phyloP scores from a whole-genome alignment of 2,888 invertebrate species.

The Acanthosepion pharaonis region DNA sequence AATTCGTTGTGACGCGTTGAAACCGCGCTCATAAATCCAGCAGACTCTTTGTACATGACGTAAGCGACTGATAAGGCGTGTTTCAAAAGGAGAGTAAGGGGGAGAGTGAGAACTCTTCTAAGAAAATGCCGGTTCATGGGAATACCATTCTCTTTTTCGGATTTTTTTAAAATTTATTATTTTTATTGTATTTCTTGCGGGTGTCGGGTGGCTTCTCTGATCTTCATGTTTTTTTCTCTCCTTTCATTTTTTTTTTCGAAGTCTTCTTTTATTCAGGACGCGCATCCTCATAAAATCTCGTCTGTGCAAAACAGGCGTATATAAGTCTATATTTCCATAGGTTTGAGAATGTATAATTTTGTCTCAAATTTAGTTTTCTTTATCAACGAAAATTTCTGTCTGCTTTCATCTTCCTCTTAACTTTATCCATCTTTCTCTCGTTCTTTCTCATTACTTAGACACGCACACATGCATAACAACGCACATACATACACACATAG shows the following conservation, averaged over 20 bases:
- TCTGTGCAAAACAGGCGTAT: neutral
- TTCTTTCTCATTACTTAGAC: neutral
- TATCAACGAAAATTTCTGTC: neutral
- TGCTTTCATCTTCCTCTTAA: neutral
- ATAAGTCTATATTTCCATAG: neutral
- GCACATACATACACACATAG: neutral
- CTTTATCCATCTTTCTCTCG: neutral
- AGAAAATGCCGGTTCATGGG: neutral
- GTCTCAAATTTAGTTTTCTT: neutral
- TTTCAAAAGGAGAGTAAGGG: neutral
- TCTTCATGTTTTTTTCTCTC: neutral
- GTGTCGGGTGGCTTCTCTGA: neutral
- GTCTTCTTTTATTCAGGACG: neutral
- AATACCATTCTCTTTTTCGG: neutral
- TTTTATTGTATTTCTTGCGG: neutral
- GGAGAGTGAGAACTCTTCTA: neutral
- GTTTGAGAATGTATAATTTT: neutral
- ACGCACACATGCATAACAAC: neutral
- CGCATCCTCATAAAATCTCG: neutral
- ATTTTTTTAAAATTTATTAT: neutral
- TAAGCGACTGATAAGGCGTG: neutral
- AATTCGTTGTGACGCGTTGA: slow-evolving; percentile 8
- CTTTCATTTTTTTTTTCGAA: neutral
- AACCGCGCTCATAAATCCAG: neutral
- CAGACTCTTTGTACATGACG: neutral